A percentile compares a stretch with the other conserved stretches of the same genome.
phyloP scores from a whole-genome alignment of 2,113 vertebrate species.

The Ceuthmochares aereus region DNA sequence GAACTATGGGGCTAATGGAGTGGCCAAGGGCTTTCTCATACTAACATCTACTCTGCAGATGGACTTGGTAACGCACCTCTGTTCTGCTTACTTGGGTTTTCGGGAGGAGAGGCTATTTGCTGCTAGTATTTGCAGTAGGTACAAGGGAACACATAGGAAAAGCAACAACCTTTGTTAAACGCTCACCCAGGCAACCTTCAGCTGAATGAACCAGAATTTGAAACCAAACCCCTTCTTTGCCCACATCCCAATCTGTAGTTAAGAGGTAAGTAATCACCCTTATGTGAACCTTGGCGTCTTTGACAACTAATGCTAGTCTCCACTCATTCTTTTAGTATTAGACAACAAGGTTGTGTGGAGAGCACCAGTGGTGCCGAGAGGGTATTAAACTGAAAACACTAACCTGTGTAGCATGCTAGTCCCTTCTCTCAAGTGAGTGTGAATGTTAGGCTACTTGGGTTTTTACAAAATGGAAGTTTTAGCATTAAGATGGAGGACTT shows the following conservation, averaged over 20 bases:
- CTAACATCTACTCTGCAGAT: conserved; percentile 90
- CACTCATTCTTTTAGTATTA: not conserved
- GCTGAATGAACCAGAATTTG: conserved; percentile 12
- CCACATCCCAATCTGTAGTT: not conserved
- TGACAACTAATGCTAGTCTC: not conserved
- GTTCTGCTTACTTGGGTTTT: conserved; percentile 1
- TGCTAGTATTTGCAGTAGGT: not conserved
- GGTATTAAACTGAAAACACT: not conserved
- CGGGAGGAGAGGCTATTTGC: conserved; percentile 27
- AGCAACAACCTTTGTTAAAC: not conserved
- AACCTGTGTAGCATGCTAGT: not conserved
- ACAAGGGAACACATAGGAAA: conserved; percentile 40
- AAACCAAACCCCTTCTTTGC: not conserved
- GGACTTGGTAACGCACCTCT: conserved; percentile 84
- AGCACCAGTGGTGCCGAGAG: not conserved
- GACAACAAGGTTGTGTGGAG: not conserved
- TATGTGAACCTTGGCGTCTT: not conserved
- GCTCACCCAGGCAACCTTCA: conserved; percentile 36
- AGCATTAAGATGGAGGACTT: no score
- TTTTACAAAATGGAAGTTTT: no score
- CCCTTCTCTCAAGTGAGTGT: not conserved
- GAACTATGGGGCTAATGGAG: conserved; percentile 82
- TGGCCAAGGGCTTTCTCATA: conserved; percentile 81
- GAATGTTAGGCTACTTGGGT: not conserved
- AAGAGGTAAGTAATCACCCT: conserved; percentile 27